A percentile compares a stretch with the other conserved stretches of the same genome.
phyloP scores from a whole-genome alignment of 2,797 vertebrate species.

The Eurystomus glaucurus region DNA sequence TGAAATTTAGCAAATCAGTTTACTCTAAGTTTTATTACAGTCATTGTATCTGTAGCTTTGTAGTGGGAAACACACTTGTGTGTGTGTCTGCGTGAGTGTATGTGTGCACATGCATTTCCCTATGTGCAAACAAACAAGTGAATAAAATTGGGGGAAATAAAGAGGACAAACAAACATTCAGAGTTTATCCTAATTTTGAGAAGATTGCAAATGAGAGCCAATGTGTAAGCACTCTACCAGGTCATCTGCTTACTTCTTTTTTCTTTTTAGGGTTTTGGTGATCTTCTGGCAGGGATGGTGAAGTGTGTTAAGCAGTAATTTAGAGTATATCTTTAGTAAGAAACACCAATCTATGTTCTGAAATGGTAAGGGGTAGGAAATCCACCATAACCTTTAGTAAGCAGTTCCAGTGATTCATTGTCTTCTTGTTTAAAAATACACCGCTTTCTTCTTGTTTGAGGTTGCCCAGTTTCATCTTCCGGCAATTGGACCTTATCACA shows the following conservation, averaged over 20 bases:
- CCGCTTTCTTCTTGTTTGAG: neutral
- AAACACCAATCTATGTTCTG: neutral
- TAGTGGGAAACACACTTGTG: neutral
- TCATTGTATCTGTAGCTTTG: neutral
- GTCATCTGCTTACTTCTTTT: neutral
- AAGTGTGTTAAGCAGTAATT: neutral
- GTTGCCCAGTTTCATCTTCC: constrained; percentile 20
- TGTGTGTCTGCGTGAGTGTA: rapidly evolving
- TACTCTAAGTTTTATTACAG: neutral
- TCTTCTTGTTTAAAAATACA: constrained; percentile 3
- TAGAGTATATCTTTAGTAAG: neutral
- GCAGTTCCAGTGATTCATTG: neutral
- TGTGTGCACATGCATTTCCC: neutral
- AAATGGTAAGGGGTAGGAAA: neutral
- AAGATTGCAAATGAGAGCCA: neutral
- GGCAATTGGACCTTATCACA: neutral
- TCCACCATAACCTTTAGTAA: neutral
- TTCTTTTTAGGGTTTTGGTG: constrained; percentile 3
- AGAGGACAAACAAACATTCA: constrained; percentile 24
- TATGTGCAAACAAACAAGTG: neutral
- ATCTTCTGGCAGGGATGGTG: neutral
- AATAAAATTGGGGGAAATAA: neutral
- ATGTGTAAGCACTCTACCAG: neutral
- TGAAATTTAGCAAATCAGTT: constrained; percentile 1
- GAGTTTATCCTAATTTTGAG: constrained; percentile 43